Base-by-base conservation (phyloP, 1,140 invertebrate species). In the Gonatopus flavifemur region DNA sequence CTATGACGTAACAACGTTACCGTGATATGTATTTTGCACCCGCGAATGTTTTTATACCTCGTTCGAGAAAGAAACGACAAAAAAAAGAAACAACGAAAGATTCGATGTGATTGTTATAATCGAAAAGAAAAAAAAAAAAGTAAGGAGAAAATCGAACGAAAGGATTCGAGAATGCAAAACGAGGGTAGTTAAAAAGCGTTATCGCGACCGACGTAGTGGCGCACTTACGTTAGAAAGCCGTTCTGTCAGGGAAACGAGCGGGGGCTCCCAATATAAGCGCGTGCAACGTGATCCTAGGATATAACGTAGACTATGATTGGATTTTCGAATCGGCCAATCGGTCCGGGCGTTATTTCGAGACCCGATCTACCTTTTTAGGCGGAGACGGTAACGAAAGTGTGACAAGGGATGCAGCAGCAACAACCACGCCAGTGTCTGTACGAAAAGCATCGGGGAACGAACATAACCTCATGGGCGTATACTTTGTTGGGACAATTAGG, bases 211-310 rank as follows among this genome's bases (percentile, higher is more conserved):
- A 79, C 72, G 73, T 80, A n/a, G n/a, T n/a, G 77, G 66, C 77
- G 74, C 82, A 88, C 86, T 88, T 88, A 88, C 86, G 88, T 90
- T 91, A 87, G 87, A 88, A 89, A 91, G 89, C 88, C 89, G 88
- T 90, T 91, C 89, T 92, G 89, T 88, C 85, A 84, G 82, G 83
- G 80, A 77, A 79, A 81, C 80, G 80, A 81, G 79, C 80, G 72
- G 77, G 71, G 77, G 70, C 77, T 79, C 82, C 83, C 81, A 83
- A 86, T 90, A 89, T 90, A 90, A 90, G 90, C 88, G 84, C 82
- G 77, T 83, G 88, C 86, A 89, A 90, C 83, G 86, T 87, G 88
- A 91, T 88, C 84, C 85, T 80, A 77, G 69, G 67, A 56, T 81
- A 67, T 75, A 75, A 81, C 69, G 72, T 61, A 61, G 48, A 38